Base-by-base conservation (phyloP, 2,797 vertebrate species). In the Gallinago solitaria region DNA sequence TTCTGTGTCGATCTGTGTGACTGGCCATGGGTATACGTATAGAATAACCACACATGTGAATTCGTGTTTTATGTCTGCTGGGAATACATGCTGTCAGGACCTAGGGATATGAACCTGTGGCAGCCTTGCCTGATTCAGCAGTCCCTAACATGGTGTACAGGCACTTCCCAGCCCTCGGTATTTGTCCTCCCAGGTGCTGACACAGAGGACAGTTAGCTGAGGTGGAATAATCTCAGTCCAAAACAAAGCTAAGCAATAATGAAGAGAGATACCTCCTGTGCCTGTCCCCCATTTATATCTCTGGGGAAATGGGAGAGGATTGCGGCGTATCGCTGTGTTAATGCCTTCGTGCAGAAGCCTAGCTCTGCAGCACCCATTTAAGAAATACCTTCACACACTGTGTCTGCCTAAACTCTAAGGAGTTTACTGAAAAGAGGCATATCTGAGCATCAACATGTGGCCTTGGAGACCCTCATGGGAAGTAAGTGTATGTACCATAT, bases 21-120 rank as follows among this genome's bases (percentile, higher is more conserved):
- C 15, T 61, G 32, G 47, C 39, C 32, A 30, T 15, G 13, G 37
- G 13, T 32, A 17, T 32, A 33, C 0, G 0, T 23, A 59, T 1
- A 47, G 53, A 57, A 33, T 11, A 61, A 39, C 33, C 28, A 24
- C 24, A 19, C 13, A 9, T 3, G 14, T 20, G 25, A 33, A 15
- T 50, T 37, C 56, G 43, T 59, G 76, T 35, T 19, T 16, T 25
- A 12, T 12, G 14, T 30, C 51, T 47, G 25, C 39, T 47, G 43
- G n/a, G 28, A 41, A 51, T 9, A n/a, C 20, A 17, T 75, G 19
- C 53, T 48, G 30, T 9, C 51, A 65, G 19, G 19, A 85, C 24
- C 37, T 37, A 39, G 33, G 30, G 33, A 21, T 51, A 37, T 9
- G 32, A 13, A 89, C 33, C 37, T 64, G 27, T 54, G 45, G 27